Conservation (phyloP, 1,140 invertebrate genomes). For the Rhizoglyphus robini region DNA sequence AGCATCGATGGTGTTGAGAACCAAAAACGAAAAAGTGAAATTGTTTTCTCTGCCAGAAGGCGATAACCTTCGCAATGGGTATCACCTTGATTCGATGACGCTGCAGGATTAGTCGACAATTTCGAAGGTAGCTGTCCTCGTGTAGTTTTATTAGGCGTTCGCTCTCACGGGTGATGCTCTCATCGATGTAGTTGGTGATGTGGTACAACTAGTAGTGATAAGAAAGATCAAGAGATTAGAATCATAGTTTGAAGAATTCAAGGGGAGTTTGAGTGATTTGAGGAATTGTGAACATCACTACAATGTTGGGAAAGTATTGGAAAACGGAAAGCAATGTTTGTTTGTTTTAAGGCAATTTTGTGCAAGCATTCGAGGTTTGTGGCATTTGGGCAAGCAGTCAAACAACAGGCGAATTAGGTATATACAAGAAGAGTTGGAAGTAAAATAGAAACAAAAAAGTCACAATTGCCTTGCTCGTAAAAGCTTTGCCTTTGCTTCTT, state of each 20-base stretch:
- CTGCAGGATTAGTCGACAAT: constrained; percentile 10
- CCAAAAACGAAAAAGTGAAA: constrained; percentile 41
- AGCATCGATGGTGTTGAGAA: constrained; percentile 36
- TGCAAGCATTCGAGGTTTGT: no score
- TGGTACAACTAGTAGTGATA: background rate
- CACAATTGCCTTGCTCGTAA: background rate
- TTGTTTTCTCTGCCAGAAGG: constrained; percentile 36
- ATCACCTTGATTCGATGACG: constrained; percentile 23
- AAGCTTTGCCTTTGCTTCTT: background rate
- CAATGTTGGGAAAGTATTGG: background rate
- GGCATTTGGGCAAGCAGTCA: no score
- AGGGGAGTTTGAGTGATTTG: background rate
- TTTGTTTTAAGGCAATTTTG: background rate
- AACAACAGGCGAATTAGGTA: no score
- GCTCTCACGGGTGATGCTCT: background rate
- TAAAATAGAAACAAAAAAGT: background rate
- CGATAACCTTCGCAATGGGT: constrained; percentile 33
- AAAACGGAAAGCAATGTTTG: background rate
- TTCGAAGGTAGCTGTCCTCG: background rate
- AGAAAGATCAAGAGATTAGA: no score
- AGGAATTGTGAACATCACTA: background rate
- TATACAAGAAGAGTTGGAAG: background rate
- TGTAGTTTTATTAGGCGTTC: background rate
- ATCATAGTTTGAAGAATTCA: background rate
- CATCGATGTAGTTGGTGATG: constrained; percentile 2